Percentiles rank a stretch among this genome's conserved stretches.
Conservation (phyloP, 2,888 invertebrate genomes). For the Heliconius cydno region DNA sequence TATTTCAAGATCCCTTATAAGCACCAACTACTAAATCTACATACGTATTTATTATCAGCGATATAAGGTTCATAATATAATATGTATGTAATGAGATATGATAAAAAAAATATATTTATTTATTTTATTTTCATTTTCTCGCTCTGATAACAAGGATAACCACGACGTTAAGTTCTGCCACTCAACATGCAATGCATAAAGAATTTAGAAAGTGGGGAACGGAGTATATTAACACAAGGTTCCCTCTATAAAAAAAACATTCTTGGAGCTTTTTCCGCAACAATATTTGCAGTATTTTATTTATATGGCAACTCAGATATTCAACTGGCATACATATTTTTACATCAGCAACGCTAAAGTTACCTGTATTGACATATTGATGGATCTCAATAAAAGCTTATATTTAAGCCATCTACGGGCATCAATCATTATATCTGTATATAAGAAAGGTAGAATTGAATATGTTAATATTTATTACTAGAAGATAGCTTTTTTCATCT, state of each 20-base stretch:
- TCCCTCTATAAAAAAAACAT: background rate
- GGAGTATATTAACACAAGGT: no score
- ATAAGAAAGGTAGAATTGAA: conserved; percentile 1
- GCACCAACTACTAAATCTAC: no score
- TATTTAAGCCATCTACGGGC: conserved; percentile 16
- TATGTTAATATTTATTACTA: background rate
- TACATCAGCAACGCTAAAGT: background rate
- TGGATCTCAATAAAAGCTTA: conserved; percentile 24
- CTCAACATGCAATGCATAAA: no score
- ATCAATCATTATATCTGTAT: conserved; percentile 15
- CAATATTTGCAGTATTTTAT: background rate
- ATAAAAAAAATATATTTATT: no score
- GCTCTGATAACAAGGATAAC: no score
- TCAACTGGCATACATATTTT: background rate
- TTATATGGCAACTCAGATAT: background rate
- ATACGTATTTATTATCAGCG: no score
- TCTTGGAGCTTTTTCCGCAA: background rate
- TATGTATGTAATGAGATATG: no score
- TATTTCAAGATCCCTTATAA: no score
- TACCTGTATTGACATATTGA: conserved; percentile 34
- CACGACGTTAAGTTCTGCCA: no score
- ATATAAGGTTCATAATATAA: no score
- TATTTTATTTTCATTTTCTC: no score
- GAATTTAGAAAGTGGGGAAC: no score
- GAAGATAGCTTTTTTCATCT: conserved; percentile 1